Evolutionary conservation across 2,113 vertebrate species (phyloP), one percentile per base, ranked within the genome.

Genomic region (Protobothrops flavoviridis): DNA sequence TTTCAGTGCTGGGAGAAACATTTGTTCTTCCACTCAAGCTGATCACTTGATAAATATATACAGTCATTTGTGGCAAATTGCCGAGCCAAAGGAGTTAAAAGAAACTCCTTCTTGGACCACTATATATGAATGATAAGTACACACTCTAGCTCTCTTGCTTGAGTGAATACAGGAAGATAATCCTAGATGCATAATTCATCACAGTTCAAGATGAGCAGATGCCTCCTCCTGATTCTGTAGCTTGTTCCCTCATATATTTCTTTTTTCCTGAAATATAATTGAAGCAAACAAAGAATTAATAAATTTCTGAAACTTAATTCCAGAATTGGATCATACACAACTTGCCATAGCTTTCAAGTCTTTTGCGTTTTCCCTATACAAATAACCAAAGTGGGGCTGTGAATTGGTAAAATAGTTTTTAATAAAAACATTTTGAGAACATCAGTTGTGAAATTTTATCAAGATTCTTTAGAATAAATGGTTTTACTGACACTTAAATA

Each of bases 1-100:
- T 59, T 94, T 94, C 95, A 95, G 95, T 94, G 94, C 96, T 93
- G 96, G 96, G 96, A 96, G 95, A 97, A 97, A 97, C 97, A 96
- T 97, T 97, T 96, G 96, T 21, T 10, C 95, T 96, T 96, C 95
- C 94, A 95, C 94, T 96, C 85, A 74, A 53, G 45, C 86, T 61
- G 91, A 74, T 93, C 95, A 91, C 96, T 97, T 95, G 92, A 95
- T 96, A 96, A 96, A 97, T 96, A 95, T 95, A 96, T 5, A 89
- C 94, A 95, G 93, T 92, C 95, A 96, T 95, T 97, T 96, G 96
- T 96, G 96, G 96, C 96, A 95, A 95, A 95, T 95, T 95, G 96
- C 92, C 69, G 92, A 97, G 90, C 91, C 93, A 95, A 97, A 97
- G 96, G 96, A 94, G 96, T 95, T 96, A 85, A 85, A 59, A n/a